Base-by-base conservation (phyloP, 2,888 invertebrate species). In the Drosophila robusta region DNA sequence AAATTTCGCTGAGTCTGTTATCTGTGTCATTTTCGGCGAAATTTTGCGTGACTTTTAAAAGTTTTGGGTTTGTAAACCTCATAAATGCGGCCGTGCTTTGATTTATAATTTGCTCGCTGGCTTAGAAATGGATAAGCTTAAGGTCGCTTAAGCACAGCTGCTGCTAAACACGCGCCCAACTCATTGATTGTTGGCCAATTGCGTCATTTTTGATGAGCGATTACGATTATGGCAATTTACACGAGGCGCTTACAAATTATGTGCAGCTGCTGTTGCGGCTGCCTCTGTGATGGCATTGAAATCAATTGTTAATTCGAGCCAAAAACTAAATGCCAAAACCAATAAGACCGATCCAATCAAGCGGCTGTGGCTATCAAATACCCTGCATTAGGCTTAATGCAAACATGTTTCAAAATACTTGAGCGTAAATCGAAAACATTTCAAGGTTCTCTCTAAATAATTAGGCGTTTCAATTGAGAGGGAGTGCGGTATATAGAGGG, bases 201-300 rank as follows among this genome's bases (percentile, higher is more conserved):
- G 77, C 74, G 55, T 72, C 61, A 74, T 50, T 38, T 54, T 29
- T 51, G 69, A 62, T 77, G 77, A 60, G 69, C 68, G 68, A 60
- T 73, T 64, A 62, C 61, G 66, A 62, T 82, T 71, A 75, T 78
- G 63, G 69, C 63, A 62, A 78, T 74, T 84, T 86, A 75, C 84
- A 75, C 75, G 87, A 58, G 26, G 42, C 44, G 72, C 67, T 58
- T 80, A 73, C 73, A 65, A 78, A 79, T 76, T 62, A 36, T 36
- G 57, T 47, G 55, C 75, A 67, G 75, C 75, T 64, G 74, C 56
- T 47, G 71, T 39, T 34, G 26, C 7, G 22, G 22, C 22, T 47
- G 22, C 16, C 41, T 26, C 7, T n/a, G 57, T 32, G 44, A 22
- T 82, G 80, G 75, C 82, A 82, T 85, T 82, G 87, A 81, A 81